Evolutionary conservation across 2,888 invertebrate species (phyloP).

Genomic region (Nomada fucata): DNA sequence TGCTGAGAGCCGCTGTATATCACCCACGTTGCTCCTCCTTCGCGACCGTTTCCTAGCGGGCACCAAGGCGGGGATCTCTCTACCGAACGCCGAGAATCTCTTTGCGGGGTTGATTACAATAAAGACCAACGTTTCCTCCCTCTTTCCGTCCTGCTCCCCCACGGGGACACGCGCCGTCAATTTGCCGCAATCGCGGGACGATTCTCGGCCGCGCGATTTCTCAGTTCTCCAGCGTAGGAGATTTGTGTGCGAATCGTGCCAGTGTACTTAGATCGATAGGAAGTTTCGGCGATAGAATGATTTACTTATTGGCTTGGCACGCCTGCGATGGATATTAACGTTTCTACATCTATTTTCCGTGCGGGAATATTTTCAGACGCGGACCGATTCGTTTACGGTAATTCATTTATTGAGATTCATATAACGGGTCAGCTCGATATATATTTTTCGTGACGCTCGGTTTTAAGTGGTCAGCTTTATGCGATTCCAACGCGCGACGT

Average conservation of each 20-base stretch:
- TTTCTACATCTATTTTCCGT: no score
- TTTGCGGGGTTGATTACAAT: slow-evolving; percentile 60
- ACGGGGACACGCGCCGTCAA: slow-evolving; percentile 19
- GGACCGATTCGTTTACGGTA: no score
- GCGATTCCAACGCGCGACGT: no score
- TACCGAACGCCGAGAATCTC: slow-evolving; percentile 35
- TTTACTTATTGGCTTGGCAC: not conserved
- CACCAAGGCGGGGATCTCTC: slow-evolving; percentile 48
- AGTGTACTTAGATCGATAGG: not conserved
- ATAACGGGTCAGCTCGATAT: no score
- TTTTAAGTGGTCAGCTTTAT: no score
- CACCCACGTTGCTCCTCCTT: slow-evolving; percentile 54
- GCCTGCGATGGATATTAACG: no score
- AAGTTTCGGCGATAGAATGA: not conserved
- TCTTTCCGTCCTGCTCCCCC: no score
- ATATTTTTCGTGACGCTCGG: no score
- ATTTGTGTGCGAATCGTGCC: no score
- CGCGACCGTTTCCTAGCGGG: slow-evolving; percentile 19
- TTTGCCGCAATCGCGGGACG: slow-evolving; percentile 39
- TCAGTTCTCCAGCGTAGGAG: not conserved
- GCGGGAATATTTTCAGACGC: no score
- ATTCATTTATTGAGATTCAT: no score
- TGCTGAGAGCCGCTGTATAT: slow-evolving; percentile 76
- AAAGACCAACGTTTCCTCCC: slow-evolving; percentile 26
- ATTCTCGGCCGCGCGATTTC: not conserved